Base-by-base conservation (phyloP, 2,888 invertebrate genomes). In the Plagodis pulveraria region DNA sequence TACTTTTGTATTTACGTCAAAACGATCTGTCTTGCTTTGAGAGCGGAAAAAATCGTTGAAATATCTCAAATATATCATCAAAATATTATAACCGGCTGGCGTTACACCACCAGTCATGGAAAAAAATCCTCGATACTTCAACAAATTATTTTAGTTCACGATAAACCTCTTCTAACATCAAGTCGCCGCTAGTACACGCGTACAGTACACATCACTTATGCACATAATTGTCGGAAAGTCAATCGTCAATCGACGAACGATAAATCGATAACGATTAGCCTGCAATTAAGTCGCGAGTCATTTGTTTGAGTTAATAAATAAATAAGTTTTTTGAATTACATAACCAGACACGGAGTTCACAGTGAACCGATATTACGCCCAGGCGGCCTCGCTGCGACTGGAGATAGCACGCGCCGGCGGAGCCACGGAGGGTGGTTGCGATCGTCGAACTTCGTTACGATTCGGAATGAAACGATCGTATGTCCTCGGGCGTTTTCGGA, bases 281-380 rank as follows among this genome's bases (percentile, higher is more conserved):
- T 71, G 69, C 61, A 62, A 62, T 69, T 50, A 65, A 70, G 71
- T 67, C 70, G 71, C 74, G 68, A 71, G 66, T 70, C 70, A 80
- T 80, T 79, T 83, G 74, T 86, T 85, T 80, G 74, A 87, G 84
- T 86, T 87, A 83, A 87, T 86, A 87, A 84, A 87, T 89, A 91
- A 87, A 89, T 89, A 91, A 88, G 87, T 90, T 89, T 87, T 84
- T 84, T 79, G 50, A 87, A 88, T 92, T 92, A 92, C 87, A 92
- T 92, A 92, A 92, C 86, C 87, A 81, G 83, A 78, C 87, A 84
- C 84, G 76, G 78, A 79, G 78, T 76, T 80, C 79, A 80, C 84
- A 80, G 78, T 74, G 86, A 86, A 82, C 83, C 86, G 85, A 82
- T 86, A 86, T 86, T 84, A 87, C 91, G 88, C 88, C 90, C 88